phyloP scores from a whole-genome alignment of 2,113 vertebrate genomes.

The Orientallactaga bullata region DNA sequence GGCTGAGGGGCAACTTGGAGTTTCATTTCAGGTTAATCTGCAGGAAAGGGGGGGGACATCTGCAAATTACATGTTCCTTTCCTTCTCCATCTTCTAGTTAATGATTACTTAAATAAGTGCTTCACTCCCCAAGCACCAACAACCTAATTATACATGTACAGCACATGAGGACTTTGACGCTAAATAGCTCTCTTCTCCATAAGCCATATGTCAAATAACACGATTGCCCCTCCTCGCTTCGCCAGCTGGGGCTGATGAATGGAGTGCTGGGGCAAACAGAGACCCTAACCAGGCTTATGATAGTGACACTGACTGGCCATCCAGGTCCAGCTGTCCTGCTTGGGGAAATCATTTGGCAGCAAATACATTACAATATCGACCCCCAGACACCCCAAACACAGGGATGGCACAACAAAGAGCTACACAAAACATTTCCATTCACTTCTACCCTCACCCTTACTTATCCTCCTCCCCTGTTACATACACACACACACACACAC shows the following conservation, averaged over 20 bases:
- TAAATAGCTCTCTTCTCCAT: slow-evolving; percentile 53
- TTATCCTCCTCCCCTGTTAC: not conserved
- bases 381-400: not conserved
- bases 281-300: not conserved
- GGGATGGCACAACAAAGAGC: not conserved
- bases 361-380: not conserved
- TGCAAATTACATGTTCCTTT: slow-evolving; percentile 29
- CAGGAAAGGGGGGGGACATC: not conserved
- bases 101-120: slow-evolving; percentile 74
- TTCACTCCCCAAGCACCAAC: slow-evolving; percentile 21
- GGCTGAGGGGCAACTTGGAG: not conserved
- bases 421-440: slow-evolving; percentile 42
- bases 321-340: not conserved
- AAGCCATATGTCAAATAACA: slow-evolving; percentile 69
- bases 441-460: not conserved
- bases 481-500: not conserved
- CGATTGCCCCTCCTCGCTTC: not conserved
- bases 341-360: not conserved
- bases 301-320: not conserved
- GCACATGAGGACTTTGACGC: not conserved
- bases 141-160: slow-evolving; percentile 67
- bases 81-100: slow-evolving; percentile 60
- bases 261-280: not conserved
- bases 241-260: slow-evolving; percentile 42
- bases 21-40: slow-evolving; percentile 40